Percentiles rank a stretch among this genome's conserved stretches.
Conservation (phyloP, 2,113 vertebrate species). For the Trematomus loennbergii region DNA sequence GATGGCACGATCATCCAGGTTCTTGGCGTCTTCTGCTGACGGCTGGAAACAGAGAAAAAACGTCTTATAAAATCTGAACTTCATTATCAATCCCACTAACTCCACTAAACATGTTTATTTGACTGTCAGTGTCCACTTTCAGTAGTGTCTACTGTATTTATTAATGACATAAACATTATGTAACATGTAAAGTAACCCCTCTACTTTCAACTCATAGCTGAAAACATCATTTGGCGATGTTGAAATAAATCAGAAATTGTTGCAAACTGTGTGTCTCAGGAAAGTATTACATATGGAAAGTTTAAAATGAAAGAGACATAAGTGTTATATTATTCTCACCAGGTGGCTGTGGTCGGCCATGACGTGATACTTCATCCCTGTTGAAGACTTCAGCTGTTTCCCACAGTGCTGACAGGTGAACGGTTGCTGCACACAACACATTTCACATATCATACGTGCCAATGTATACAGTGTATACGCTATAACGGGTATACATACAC, state of each 20-base stretch:
- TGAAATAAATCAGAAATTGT: no score
- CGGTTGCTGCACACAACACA: constrained; percentile 82
- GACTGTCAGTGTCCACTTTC: neutral
- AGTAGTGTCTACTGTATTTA: neutral
- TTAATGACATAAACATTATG: neutral
- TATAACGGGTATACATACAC: neutral
- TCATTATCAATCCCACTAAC: neutral
- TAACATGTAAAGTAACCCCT: neutral
- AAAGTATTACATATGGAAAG: neutral
- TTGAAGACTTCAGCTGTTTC: constrained; percentile 93
- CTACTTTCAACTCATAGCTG: neutral
- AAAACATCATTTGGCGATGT: no score
- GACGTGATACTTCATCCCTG: constrained; percentile 97
- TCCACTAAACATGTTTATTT: neutral
- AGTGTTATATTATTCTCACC: constrained; percentile 76
- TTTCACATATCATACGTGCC: neutral
- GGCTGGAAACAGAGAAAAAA: constrained; percentile 77
- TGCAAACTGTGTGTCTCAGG: neutral
- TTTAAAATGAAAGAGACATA: neutral
- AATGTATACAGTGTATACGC: neutral
- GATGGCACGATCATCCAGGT: constrained; percentile 87
- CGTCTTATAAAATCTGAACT: no score
- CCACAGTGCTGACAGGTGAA: constrained; percentile 94
- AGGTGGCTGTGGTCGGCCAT: constrained; percentile 96
- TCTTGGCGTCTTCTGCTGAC: constrained; percentile 84